Evolutionary conservation across 1,140 invertebrate genomes (phyloP), one percentile per base, ranked within the genome.

Genomic region (Agrypnia vestita): DNA sequence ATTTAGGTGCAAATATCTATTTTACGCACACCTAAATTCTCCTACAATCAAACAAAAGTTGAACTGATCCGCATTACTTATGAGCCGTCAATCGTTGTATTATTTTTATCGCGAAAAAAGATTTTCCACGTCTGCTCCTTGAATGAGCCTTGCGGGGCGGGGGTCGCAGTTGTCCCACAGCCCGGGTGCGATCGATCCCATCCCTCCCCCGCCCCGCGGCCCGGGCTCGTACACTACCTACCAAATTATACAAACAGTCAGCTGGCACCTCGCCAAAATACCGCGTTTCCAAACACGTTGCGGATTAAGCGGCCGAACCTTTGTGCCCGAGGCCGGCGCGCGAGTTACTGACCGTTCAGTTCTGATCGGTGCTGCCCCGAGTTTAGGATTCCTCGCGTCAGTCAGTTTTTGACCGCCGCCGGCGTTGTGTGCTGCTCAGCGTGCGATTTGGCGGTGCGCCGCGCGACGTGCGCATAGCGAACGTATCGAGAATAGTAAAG

Each of bases 381-480:
- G 35, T 67, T 67, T 44, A 67, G 62, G 49, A 71, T 17, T 71
- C 46, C 46, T 25, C 43, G 47, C 51, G 13, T 47, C 69, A 74
- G 71, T 74, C 71, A 55, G 53, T n/a, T n/a, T 44, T 56, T 56
- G 76, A 25, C 76, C 51, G 76, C 43, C 19, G 62, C 46, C 17
- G 47, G 59, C 1, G 59, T 44, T 53, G 75, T 77, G 49, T 67
- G 17, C n/a, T 1, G 61, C 75, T 69, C 49, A 77, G 75, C 75
- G 75, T 77, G 8, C 59, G 59, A 67, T 77, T 77, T 44, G 62
- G 75, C 75, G 64, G 64, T 72, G 76, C 76, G 76, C 67, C 76
- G 76, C 53, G 64, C 76, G 55, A 46, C 62, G 76, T 56, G 61
- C 76, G 76, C 67, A 53, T 78, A 55, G 76, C 76, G 64, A 64